Base-by-base conservation (phyloP, 2,888 invertebrate species). In the Halictus quadricinctus region DNA sequence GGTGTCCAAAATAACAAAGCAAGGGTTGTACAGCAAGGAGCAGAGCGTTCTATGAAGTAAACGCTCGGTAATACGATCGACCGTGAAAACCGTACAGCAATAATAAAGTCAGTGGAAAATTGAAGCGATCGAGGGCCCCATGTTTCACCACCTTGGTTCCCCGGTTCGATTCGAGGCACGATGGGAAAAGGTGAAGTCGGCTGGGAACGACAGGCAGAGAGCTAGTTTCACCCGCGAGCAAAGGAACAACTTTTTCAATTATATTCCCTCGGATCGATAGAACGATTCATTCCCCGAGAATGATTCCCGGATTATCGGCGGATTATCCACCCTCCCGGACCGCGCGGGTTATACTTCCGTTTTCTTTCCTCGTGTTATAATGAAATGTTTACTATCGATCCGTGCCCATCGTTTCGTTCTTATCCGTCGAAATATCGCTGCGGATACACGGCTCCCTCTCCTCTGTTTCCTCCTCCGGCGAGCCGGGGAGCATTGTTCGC, bases 191-290 rank as follows among this genome's bases (percentile, higher is more conserved):
- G 84, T 76, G 82, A 88, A 82, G 85, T 82, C 77, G 79, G 82
- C 83, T 84, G 87, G 72, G 83, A 87, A 87, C 85, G 87, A 91
- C 85, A 88, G 86, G 79, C 85, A 69, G 64, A 36, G 79, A 36
- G 79, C 85, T 48, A 89, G 88, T 86, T 84, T 87, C 84, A 83
- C 73, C 29, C 80, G 83, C n/a, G 84, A 83, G 87, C 87, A 88
- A 89, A 88, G 88, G 88, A 89, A 88, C 88, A 91, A 91, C 91
- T 92, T 91, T 91, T 91, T 91, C 92, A 91, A 92, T 92, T 91
- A 92, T 91, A 88, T 90, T 89, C 86, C 86, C 84, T 79, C 86
- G 84, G 89, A 90, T 91, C 88, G 89, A 90, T 90, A 87, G 88
- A 87, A 83, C 88, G 88, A 90, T 88, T 89, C 90, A 86, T 89